A percentile compares a stretch with the other conserved stretches of the same genome.
These are phyloP conservation scores for Atractosteus spatula DNA, from an alignment of 2,113 vertebrate species.

Conservation along the genomic window DNA sequence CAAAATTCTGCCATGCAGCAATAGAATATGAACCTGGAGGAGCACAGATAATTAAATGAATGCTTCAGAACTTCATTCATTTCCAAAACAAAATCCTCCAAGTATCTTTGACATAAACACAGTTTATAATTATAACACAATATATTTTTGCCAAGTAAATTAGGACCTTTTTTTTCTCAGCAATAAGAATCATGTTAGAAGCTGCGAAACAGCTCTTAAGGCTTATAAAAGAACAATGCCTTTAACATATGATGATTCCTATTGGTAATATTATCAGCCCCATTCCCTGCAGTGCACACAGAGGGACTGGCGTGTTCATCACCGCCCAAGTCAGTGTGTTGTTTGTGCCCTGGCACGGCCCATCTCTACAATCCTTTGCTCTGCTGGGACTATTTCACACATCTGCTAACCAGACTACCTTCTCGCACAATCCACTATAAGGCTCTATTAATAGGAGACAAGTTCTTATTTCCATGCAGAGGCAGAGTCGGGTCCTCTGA, in stretches of 20 bases:
- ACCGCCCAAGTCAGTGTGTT: constrained; percentile 58
- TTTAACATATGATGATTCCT: no score
- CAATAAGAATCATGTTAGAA: no score
- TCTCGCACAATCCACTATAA: constrained; percentile 71
- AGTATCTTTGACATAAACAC: background rate
- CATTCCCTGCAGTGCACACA: constrained; percentile 2
- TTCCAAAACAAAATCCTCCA: background rate
- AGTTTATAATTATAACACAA: no score
- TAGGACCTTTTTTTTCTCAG: no score
- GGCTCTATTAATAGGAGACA: constrained; percentile 76
- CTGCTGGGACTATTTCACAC: constrained; percentile 70
- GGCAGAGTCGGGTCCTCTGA: constrained; percentile 56
- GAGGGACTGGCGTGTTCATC: constrained; percentile 66
- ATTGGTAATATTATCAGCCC: background rate
- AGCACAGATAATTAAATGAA: no score
- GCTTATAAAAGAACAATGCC: no score
- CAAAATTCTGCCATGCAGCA: no score
- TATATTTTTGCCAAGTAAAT: no score
- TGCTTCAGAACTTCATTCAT: no score
- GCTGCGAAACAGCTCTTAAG: no score
- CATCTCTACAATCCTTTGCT: constrained; percentile 69
- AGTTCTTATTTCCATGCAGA: constrained; percentile 56
- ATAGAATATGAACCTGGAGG: no score
- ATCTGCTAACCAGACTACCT: constrained; percentile 81
- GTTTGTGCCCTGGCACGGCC: constrained; percentile 73